Evolutionary conservation across 2,888 invertebrate genomes (phyloP).

Genomic region (Caenorhabditis sp.): DNA sequence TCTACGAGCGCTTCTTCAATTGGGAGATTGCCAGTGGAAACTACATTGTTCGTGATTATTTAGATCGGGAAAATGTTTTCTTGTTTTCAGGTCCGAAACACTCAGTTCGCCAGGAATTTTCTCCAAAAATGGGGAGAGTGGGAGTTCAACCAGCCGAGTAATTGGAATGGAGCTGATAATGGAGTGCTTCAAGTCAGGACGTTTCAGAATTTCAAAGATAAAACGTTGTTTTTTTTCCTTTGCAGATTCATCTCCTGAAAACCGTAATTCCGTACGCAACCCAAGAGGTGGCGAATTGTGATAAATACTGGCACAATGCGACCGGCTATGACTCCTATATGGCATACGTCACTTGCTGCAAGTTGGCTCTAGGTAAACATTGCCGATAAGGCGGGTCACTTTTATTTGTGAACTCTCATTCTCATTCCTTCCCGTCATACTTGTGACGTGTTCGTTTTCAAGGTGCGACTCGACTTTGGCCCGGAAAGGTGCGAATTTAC

Average conservation of each 20-base stretch:
- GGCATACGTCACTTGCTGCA: conserved; percentile 76
- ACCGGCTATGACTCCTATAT: conserved; percentile 75
- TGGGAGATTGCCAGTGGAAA: conserved; percentile 79
- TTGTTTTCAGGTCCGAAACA: conserved; percentile 63
- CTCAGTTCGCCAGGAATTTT: conserved; percentile 60
- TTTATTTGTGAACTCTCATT: conserved; percentile 4
- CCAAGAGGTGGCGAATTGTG: conserved; percentile 68
- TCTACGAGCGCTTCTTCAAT: conserved; percentile 79
- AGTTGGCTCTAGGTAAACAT: conserved; percentile 68
- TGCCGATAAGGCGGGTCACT: conserved; percentile 29
- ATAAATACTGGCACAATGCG: conserved; percentile 71
- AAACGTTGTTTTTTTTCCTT: background rate
- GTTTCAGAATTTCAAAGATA: background rate
- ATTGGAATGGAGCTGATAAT: conserved; percentile 76
- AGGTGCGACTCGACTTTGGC: conserved; percentile 70
- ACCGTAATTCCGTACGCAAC: conserved; percentile 68
- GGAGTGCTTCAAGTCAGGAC: conserved; percentile 72
- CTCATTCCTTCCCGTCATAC: too few relatives aligned
- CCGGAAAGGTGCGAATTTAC: conserved; percentile 71
- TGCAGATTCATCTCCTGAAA: conserved; percentile 73
- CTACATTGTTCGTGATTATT: conserved; percentile 71
- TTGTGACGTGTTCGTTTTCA: background rate
- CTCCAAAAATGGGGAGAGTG: conserved; percentile 68
- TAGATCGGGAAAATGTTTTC: too few relatives aligned
- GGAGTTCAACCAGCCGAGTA: conserved; percentile 71